Evolutionary conservation across 2,113 vertebrate genomes (phyloP).

Genomic region (Pelmatolapia mariae): DNA sequence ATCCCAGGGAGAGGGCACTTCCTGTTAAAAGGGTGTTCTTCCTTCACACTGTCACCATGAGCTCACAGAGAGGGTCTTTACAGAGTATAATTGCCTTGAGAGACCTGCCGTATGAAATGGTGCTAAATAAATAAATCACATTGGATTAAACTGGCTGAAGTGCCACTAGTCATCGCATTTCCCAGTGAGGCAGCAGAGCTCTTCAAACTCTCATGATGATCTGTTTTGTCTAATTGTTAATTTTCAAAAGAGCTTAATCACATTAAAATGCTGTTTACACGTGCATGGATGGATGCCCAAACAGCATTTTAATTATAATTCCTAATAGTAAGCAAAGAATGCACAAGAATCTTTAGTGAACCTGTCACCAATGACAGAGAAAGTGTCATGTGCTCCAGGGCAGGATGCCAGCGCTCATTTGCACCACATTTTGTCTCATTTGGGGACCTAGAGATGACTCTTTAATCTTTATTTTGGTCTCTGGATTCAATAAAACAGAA

Average conservation of each 20-base stretch:
- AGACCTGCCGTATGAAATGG: not conserved
- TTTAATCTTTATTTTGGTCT: not conserved
- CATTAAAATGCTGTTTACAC: not conserved
- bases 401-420: not conserved
- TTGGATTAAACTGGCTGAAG: not conserved
- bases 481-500: not conserved
- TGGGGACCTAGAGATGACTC: not conserved
- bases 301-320: not conserved
- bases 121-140: not conserved
- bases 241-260: not conserved
- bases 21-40: not conserved
- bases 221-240: not conserved
- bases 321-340: not conserved
- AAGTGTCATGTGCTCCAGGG: not conserved
- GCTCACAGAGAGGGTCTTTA: not conserved
- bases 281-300: not conserved
- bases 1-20: fast-evolving
- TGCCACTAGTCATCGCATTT: not conserved
- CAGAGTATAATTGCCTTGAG: not conserved
- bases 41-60: not conserved
- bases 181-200: not conserved
- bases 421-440: not conserved
- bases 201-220: not conserved
- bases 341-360: not conserved
- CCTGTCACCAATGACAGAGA: not conserved